These are phyloP conservation scores for Drosophila varians DNA, from an alignment of 1,140 invertebrate species.

Conservation along the genomic window DNA sequence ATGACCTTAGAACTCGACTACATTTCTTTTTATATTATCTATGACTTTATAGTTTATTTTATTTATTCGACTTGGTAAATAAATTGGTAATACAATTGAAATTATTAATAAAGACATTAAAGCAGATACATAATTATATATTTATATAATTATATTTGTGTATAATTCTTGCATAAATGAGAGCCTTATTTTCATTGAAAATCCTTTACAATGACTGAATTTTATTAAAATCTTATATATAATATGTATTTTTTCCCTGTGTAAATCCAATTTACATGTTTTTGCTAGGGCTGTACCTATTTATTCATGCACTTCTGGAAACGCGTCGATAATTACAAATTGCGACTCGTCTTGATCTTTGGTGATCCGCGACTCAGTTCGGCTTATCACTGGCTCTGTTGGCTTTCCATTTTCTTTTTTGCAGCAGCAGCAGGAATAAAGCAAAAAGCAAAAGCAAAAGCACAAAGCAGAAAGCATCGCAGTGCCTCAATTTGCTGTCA, in stretches of 20 bases:
- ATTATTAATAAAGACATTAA: no score
- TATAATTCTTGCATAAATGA: no score
- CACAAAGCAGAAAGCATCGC: conserved; percentile 3
- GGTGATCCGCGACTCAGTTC: conserved; percentile 49
- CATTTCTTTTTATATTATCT: no score
- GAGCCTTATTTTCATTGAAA: no score
- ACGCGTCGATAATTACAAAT: conserved; percentile 62
- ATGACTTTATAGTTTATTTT: no score
- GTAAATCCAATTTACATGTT: conserved; percentile 7
- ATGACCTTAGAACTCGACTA: no score
- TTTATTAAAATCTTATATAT: neutral
- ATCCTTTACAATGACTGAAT: no score
- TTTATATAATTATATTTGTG: no score
- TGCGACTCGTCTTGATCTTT: conserved; percentile 48
- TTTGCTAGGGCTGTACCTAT: neutral
- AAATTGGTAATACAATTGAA: no score
- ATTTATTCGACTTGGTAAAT: no score
- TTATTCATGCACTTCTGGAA: neutral
- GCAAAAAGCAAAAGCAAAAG: no score
- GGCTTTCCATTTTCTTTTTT: neutral
- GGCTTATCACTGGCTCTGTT: conserved; percentile 48
- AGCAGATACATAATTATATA: no score
- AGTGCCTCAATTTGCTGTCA: conserved; percentile 61
- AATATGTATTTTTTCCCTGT: conserved; percentile 3
- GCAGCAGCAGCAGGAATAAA: neutral